Percentiles rank a stretch among this genome's conserved stretches.
Evolutionary conservation across 2,888 invertebrate species (phyloP).

Genomic region (Argyra leucocephala): DNA sequence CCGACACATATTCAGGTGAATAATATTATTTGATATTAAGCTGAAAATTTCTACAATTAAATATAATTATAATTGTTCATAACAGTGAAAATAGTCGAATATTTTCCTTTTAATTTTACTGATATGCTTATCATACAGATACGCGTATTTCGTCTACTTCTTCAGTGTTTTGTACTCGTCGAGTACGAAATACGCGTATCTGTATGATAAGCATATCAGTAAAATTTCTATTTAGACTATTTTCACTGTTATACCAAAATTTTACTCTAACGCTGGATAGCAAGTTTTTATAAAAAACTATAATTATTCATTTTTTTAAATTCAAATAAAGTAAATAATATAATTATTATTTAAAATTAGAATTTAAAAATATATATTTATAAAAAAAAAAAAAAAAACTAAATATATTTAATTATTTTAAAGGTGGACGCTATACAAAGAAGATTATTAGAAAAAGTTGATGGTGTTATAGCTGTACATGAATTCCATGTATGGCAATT

Average conservation of each 20-base stretch:
- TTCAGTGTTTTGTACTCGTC: constrained; percentile 7
- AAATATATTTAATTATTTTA: constrained; percentile 9
- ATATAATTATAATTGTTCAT: constrained; percentile 23
- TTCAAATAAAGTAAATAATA: not conserved
- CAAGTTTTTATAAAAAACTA: too few relatives aligned
- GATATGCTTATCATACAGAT: too few relatives aligned
- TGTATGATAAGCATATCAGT: too few relatives aligned
- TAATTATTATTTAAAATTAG: not conserved
- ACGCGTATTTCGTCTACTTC: too few relatives aligned
- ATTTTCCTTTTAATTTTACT: too few relatives aligned
- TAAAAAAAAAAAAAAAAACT: too few relatives aligned
- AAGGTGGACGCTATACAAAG: constrained; percentile 84
- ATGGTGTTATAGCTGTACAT: constrained; percentile 90
- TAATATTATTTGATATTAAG: constrained; percentile 8
- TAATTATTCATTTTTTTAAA: too few relatives aligned
- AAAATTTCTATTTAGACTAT: too few relatives aligned
- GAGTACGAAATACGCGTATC: not conserved
- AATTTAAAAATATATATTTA: not conserved
- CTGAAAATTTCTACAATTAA: too few relatives aligned
- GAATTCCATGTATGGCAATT: constrained; percentile 99
- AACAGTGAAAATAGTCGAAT: too few relatives aligned
- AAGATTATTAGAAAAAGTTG: constrained; percentile 76
- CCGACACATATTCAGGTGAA: constrained; percentile 86
- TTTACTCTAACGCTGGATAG: too few relatives aligned
- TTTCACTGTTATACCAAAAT: too few relatives aligned